A percentile compares a stretch with the other conserved stretches of the same genome.
Evolutionary conservation across 2,113 vertebrate species (phyloP).

Genomic region (Vireo altiloquus): DNA sequence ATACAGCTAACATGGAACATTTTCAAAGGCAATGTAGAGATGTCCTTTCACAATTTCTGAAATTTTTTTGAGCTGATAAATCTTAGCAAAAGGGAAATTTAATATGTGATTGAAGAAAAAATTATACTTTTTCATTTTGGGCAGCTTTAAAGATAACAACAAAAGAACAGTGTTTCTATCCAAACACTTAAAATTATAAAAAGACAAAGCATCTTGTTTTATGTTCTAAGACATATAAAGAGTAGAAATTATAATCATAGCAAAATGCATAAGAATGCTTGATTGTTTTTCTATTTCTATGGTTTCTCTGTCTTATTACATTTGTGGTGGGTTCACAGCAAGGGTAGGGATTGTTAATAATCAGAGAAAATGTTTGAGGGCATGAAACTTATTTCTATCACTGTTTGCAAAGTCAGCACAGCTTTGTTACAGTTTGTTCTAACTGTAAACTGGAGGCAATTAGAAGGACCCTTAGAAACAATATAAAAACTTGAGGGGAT

Average conservation of each 20-base stretch:
- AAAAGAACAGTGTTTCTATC: neutral
- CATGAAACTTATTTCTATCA: neutral
- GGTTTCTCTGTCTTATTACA: neutral
- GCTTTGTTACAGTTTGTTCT: neutral
- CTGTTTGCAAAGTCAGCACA: neutral
- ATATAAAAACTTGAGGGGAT: neutral
- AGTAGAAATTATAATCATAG: neutral
- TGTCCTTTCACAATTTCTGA: neutral
- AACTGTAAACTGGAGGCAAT: neutral
- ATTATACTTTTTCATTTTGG: neutral
- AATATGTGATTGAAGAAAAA: neutral
- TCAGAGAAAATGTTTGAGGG: neutral
- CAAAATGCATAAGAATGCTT: neutral
- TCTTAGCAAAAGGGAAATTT: neutral
- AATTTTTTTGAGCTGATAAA: neutral
- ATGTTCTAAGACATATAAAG: neutral
- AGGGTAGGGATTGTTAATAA: neutral
- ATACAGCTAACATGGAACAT: neutral
- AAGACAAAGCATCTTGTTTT: neutral
- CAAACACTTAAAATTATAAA: neutral
- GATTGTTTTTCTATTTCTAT: neutral
- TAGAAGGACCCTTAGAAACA: neutral
- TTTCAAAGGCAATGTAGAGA: neutral
- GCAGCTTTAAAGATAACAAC: neutral
- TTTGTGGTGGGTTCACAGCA: neutral